Base-by-base conservation (phyloP, 2,113 vertebrate species). In the Misgurnus anguillicaudatus region DNA sequence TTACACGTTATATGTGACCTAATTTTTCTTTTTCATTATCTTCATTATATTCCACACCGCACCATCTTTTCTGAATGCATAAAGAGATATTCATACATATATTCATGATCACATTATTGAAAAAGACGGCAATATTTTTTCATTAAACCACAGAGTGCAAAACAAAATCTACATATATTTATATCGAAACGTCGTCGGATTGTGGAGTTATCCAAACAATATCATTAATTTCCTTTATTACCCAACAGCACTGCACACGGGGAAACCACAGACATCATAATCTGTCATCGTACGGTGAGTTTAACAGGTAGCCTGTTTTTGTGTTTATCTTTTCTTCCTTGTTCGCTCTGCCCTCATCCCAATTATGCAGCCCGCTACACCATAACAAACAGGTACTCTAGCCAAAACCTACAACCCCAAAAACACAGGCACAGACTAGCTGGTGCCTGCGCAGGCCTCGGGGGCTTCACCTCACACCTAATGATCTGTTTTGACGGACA, bases 381-480 rank as follows among this genome's bases (percentile, higher is more conserved):
- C 82, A 87, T 82, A 87, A 87, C 85, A 87, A 86, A 86, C 85
- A 87, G 79, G 81, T 83, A 75, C 78, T 77, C 51, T 78, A 81
- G 79, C 80, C 76, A 81, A 84, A 87, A 83, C 76, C 77, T 84
- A 79, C 80, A 81, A 79, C 38, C 72, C 24, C 84, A 83, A 78
- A 82, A 84, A 85, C 85, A 86, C 71, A 72, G 79, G 63, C 82
- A 80, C 88, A 93, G 91, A 90, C 90, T 89, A 84, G 63, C 88
- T 91, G 91, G 92, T 91, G 91, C 91, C 91, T 87, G 61, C 38
- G 60, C 68, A 48, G 77, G 87, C 90, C 92, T 88, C 87, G 80
- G 86, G 89, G 90, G 88, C 87, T 86, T 82, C 80, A 82, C 78
- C 60, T 77, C 84, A 81, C 82, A 83, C 81, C 81, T 88, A 89